phyloP scores from a whole-genome alignment of 2,888 invertebrate genomes.

The Bombylius discolor region DNA sequence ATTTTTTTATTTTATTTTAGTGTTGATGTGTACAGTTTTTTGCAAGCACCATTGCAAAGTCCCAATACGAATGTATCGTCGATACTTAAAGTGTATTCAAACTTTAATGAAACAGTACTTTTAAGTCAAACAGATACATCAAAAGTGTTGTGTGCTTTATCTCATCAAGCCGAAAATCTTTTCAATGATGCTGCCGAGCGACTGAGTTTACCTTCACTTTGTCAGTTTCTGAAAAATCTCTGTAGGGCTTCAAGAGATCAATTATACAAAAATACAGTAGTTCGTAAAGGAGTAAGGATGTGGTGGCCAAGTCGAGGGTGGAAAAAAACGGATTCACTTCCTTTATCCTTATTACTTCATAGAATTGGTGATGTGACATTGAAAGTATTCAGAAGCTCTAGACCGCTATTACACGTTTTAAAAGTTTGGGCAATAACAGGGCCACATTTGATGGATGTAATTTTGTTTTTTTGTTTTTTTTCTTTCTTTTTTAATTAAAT shows the following conservation, averaged over 20 bases:
- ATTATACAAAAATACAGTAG: conserved; percentile 35
- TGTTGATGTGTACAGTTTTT: conserved; percentile 73
- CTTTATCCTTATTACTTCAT: conserved; percentile 54
- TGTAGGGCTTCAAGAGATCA: conserved; percentile 78
- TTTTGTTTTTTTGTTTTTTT: conserved; percentile 6
- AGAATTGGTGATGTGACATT: conserved; percentile 80
- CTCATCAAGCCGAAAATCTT: conserved; percentile 79
- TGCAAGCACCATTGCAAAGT: conserved; percentile 56
- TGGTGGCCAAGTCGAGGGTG: conserved; percentile 38
- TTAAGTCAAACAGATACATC: conserved; percentile 69
- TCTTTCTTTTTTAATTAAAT: no score
- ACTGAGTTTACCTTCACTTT: conserved; percentile 70
- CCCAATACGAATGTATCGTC: conserved; percentile 40
- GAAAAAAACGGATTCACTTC: conserved; percentile 37
- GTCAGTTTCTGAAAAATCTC: conserved; percentile 67
- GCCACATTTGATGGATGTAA: conserved; percentile 84
- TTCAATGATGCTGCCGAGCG: conserved; percentile 82
- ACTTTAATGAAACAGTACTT: conserved; percentile 40
- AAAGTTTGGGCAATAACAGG: conserved; percentile 86
- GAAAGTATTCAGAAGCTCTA: conserved; percentile 70
- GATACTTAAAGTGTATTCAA: conserved; percentile 34
- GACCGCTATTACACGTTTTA: conserved; percentile 84
- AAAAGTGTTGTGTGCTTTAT: conserved; percentile 77
- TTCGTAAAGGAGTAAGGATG: conserved; percentile 36
- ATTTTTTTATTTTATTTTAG: conserved; percentile 36